phyloP scores from a whole-genome alignment of 2,113 vertebrate species.

The Equus przewalskii region DNA sequence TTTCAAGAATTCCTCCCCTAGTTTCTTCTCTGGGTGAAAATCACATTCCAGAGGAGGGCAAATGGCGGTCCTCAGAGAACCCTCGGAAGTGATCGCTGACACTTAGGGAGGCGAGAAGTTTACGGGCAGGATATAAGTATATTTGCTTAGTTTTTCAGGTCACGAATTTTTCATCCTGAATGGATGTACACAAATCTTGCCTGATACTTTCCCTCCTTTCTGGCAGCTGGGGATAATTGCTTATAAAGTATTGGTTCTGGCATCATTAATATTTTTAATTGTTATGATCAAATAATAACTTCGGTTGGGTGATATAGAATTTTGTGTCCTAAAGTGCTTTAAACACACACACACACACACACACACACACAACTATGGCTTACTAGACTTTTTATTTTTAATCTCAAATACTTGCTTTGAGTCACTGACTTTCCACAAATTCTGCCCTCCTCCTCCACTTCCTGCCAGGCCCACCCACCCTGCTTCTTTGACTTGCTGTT shows the following conservation, averaged over 20 bases:
- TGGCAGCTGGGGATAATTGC: constrained; percentile 72
- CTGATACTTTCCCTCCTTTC: constrained; percentile 57
- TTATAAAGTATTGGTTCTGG: constrained; percentile 71
- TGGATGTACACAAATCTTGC: constrained; percentile 68
- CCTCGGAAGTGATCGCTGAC: not conserved
- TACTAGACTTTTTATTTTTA: not conserved
- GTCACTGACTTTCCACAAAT: not conserved
- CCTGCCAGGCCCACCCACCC: not conserved
- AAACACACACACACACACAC: not conserved
- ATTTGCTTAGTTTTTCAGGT: not conserved
- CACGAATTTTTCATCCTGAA: not conserved
- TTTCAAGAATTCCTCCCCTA: constrained; percentile 49
- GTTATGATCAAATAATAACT: constrained; percentile 78
- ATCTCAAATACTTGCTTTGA: not conserved
- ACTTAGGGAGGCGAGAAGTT: not conserved
- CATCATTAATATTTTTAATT: constrained; percentile 81
- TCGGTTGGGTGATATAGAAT: constrained; percentile 74
- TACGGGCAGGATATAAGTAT: not conserved
- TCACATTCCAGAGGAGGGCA: not conserved
- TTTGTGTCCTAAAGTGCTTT: constrained; percentile 65
- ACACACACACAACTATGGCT: not conserved
- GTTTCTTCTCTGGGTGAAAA: not conserved
- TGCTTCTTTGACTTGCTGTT: constrained; percentile 8
- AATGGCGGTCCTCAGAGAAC: not conserved
- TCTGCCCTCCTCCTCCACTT: not conserved